Evolutionary conservation across 2,888 invertebrate species (phyloP).

Genomic region (Pharmacophagus antenor): DNA sequence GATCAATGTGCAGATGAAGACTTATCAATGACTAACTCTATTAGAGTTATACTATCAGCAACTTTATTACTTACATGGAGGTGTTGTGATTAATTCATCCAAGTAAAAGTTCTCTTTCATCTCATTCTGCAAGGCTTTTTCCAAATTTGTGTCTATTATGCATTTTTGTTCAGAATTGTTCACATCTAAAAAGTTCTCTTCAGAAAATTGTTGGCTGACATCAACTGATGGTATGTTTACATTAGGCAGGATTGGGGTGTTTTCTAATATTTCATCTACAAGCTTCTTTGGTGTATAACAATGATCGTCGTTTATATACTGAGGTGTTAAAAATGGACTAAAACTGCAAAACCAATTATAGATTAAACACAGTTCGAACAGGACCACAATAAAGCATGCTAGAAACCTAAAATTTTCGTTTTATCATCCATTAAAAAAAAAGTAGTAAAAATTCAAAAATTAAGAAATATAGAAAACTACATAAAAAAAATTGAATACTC

Average conservation of each 20-base stretch:
- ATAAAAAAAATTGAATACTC: background rate
- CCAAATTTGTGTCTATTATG: constrained; percentile 59
- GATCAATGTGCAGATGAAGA: no score
- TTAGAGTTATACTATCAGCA: no score
- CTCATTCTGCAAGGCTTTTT: constrained; percentile 54
- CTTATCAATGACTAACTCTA: no score
- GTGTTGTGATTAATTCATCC: constrained; percentile 56
- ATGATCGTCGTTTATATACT: constrained; percentile 46
- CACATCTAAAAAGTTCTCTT: constrained; percentile 26
- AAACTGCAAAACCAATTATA: constrained; percentile 48
- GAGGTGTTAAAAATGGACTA: constrained; percentile 62
- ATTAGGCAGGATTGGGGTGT: constrained; percentile 1
- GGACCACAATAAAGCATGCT: no score
- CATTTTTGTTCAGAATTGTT: constrained; percentile 37
- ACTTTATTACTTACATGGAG: constrained; percentile 46
- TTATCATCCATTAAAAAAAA: no score
- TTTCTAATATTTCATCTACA: constrained; percentile 18
- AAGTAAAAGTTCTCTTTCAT: constrained; percentile 48
- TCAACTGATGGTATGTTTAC: constrained; percentile 1
- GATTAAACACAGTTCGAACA: background rate
- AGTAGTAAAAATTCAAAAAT: no score
- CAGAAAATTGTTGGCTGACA: background rate
- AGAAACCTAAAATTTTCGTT: no score
- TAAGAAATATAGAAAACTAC: no score
- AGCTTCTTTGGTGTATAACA: constrained; percentile 49